phyloP scores from a whole-genome alignment of 1,140 invertebrate genomes.

The Prorops nasuta region DNA sequence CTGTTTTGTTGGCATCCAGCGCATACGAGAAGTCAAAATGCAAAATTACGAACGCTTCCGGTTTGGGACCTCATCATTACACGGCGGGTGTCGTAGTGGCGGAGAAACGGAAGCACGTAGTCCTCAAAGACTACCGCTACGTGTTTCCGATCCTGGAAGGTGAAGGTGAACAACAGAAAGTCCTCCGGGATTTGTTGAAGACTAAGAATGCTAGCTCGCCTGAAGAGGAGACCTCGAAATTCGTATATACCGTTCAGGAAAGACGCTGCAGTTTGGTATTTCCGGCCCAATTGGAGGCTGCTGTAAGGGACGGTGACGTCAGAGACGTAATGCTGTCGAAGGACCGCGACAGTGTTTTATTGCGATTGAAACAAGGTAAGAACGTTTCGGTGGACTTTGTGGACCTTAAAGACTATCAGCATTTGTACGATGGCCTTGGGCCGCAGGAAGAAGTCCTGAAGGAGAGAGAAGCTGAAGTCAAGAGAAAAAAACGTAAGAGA shows the following conservation, averaged over 20 bases:
- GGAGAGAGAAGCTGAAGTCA: slow-evolving; percentile 60
- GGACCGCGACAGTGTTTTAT: slow-evolving; percentile 69
- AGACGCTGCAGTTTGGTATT: slow-evolving; percentile 74
- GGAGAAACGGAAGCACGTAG: slow-evolving; percentile 64
- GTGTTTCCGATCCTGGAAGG: slow-evolving; percentile 70
- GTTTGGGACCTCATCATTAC: slow-evolving; percentile 60
- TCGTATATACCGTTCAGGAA: slow-evolving; percentile 75
- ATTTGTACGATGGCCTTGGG: slow-evolving; percentile 66
- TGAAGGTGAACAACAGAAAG: slow-evolving; percentile 63
- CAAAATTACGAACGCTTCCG: slow-evolving; percentile 65
- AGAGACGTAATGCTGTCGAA: slow-evolving; percentile 74
- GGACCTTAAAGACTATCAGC: slow-evolving; percentile 61
- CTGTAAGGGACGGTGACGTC: slow-evolving; percentile 74
- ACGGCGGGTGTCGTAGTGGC: slow-evolving; percentile 59
- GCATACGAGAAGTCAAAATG: slow-evolving; percentile 60
- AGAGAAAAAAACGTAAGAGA: slow-evolving; percentile 61
- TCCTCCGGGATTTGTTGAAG: slow-evolving; percentile 62
- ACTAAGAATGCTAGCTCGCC: slow-evolving; percentile 58
- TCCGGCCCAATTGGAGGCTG: slow-evolving; percentile 70
- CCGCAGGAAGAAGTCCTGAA: slow-evolving; percentile 63
- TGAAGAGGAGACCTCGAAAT: slow-evolving; percentile 61
- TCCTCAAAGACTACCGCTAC: slow-evolving; percentile 72
- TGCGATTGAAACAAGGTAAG: slow-evolving; percentile 71
- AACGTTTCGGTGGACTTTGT: slow-evolving; percentile 70
- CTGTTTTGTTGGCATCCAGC: slow-evolving; percentile 65